A percentile compares a stretch with the other conserved stretches of the same genome.
These are phyloP conservation scores for Megaceryle torquata DNA, from an alignment of 2,113 vertebrate genomes.

Conservation along the genomic window DNA sequence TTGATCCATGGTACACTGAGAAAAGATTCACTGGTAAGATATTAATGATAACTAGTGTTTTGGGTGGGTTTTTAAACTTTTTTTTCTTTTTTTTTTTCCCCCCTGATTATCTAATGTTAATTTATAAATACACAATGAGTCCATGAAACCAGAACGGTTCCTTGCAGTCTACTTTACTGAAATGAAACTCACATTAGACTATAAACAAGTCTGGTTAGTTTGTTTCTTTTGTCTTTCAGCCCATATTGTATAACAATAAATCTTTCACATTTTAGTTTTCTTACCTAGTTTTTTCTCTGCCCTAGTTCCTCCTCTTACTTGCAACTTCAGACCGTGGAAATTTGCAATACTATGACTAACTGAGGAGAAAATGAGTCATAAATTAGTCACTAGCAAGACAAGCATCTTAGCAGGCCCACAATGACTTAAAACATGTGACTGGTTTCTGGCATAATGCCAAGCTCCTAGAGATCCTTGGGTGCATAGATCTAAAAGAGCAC, in stretches of 20 bases:
- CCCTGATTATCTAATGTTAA: background rate
- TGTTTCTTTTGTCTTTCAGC: background rate
- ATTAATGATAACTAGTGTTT: background rate
- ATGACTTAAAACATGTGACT: background rate
- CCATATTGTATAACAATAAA: background rate
- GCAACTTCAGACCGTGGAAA: background rate
- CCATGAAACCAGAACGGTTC: background rate
- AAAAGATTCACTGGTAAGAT: background rate
- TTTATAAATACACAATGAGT: background rate
- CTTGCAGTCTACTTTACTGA: background rate
- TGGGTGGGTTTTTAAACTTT: background rate
- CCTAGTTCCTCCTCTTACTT: background rate
- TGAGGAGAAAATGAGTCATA: conserved; percentile 12
- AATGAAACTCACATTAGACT: background rate
- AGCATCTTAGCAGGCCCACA: background rate
- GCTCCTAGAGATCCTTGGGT: background rate
- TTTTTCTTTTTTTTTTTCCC: background rate
- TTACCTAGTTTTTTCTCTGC: background rate
- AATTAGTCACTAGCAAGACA: conserved; percentile 37
- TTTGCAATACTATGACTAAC: conserved; percentile 3
- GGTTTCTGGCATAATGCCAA: conserved; percentile 15
- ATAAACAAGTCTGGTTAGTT: background rate
- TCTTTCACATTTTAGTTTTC: background rate
- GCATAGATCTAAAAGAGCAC: background rate
- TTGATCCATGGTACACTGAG: background rate